Base-by-base conservation (phyloP, 2,888 invertebrate species). In the Bombyx huttoni region DNA sequence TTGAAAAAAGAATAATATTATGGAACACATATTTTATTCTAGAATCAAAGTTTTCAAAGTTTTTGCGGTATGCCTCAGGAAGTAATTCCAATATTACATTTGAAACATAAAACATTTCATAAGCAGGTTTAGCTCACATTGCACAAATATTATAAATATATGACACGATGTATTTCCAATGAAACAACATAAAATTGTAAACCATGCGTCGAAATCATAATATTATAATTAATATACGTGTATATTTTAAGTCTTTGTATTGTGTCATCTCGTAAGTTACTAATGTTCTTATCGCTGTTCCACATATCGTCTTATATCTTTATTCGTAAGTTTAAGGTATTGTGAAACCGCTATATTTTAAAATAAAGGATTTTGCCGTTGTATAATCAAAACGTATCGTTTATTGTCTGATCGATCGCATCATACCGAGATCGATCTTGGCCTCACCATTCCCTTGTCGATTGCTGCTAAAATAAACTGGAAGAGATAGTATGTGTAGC, bases 291-390 rank as follows among this genome's bases (percentile, higher is more conserved):
- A 84, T 82, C 78, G 80, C 81, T 88, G 84, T 88, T 87, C 75
- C 70, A 88, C 88, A 88, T 88, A 88, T 88, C 88, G 85, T 85
- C 84, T 76, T 82, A 77, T 81, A 79, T 75, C 76, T 77, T 75
- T 87, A 85, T 72, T 78, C 73, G 67, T 88, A 88, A 87, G 87
- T 73, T 81, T 75, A 78, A 77, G 70, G 79, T 83, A 87, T 87
- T 88, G 87, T 88, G 86, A 88, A 85, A 82, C 81, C 81, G 81
- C 84, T 87, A 85, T 87, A 86, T 87, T 87, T 88, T 85, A 86
- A 88, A 88, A 86, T 87, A 88, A 88, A 87, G 83, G 78, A 85
- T 81, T 82, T 84, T 84, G 83, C 85, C 82, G 83, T 86, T 86
- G 83, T 85, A 81, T 86, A 86, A 85, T 81, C 87, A 83, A 80